Percentiles rank a stretch among this genome's conserved stretches.
Evolutionary conservation across 2,797 vertebrate species (phyloP).

Genomic region (Nyctibius grandis): DNA sequence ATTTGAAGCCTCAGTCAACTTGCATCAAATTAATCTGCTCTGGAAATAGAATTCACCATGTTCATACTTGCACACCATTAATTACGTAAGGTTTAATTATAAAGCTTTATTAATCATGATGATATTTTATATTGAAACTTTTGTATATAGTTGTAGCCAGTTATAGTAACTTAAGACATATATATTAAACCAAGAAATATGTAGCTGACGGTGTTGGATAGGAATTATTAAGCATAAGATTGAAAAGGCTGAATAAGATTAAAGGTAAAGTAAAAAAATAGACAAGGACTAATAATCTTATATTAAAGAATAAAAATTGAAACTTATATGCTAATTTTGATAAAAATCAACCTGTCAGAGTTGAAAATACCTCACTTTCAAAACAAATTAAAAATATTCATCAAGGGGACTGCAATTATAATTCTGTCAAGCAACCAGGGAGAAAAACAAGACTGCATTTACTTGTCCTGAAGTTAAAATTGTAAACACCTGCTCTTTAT

Average conservation of each 20-base stretch:
- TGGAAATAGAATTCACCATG: neutral
- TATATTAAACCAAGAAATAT: constrained; percentile 1
- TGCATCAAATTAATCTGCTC: constrained; percentile 21
- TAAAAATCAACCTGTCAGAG: neutral
- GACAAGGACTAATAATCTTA: neutral
- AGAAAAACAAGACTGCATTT: constrained; percentile 44
- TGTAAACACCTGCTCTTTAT: constrained; percentile 38
- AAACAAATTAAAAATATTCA: constrained; percentile 28
- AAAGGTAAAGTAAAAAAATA: neutral
- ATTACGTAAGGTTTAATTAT: constrained; percentile 34
- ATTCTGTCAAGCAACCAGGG: constrained; percentile 2
- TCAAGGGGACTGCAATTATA: neutral
- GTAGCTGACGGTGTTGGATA: neutral
- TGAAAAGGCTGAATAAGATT: neutral
- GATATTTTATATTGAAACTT: constrained; percentile 37
- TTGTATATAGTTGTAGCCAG: neutral
- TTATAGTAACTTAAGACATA: neutral
- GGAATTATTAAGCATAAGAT: neutral
- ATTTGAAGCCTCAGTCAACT: neutral
- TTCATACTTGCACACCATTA: constrained; percentile 51
- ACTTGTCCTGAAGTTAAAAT: constrained; percentile 36
- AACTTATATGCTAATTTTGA: neutral
- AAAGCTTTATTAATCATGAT: constrained; percentile 34
- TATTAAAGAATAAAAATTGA: constrained; percentile 17
- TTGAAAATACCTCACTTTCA: constrained; percentile 36